Base-by-base conservation (phyloP, 1,140 invertebrate genomes). In the Drosophila setifemur region DNA sequence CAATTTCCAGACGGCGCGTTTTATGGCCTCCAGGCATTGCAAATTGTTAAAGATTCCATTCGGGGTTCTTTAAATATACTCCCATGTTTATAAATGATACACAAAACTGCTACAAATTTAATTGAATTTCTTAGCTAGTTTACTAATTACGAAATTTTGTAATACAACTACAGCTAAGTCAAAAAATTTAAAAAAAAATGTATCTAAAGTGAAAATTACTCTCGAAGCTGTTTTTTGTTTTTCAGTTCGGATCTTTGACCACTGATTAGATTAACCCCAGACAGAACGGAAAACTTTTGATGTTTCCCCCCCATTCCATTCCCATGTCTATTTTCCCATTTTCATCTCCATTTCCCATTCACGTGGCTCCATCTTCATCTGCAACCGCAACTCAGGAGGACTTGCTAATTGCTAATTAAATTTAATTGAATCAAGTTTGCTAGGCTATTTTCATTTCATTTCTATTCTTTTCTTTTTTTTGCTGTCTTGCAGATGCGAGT, bases 371-470 rank as follows among this genome's bases (percentile, higher is more conserved):
- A 37, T 37, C 33, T 37, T 37, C 6, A 37, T 37, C 33, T 16
- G 14, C 33, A 37, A 37, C 33, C 25, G 12, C 42, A 44, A 26
- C 3, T 33, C 19, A 1, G 19, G 6, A n/a, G 42, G 18, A 40
- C 57, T 64, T 48, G 61, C 61, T 64, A 64, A 64, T 64, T 64
- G 57, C 57, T 64, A 64, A 64, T 64, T 64, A 39, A 29, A 64
- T 64, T 64, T 64, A 64, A 64, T 64, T 64, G 58, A 64, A 49
- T 63, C 57, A 25, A 16, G 40, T 25, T 37, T 28, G 26, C n/a
- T 8, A 7, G 50, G 16, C 21, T 11, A n/a, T 43, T 63, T 37
- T 33, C 54, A 26, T 29, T 28, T 25, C 5, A 12, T 12, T 12
- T 23, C 25, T 12, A 7, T 43, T 43, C 11, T 8, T 28, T 28